Conservation (phyloP, 2,888 invertebrate species). For the Leucophora obtusa region DNA sequence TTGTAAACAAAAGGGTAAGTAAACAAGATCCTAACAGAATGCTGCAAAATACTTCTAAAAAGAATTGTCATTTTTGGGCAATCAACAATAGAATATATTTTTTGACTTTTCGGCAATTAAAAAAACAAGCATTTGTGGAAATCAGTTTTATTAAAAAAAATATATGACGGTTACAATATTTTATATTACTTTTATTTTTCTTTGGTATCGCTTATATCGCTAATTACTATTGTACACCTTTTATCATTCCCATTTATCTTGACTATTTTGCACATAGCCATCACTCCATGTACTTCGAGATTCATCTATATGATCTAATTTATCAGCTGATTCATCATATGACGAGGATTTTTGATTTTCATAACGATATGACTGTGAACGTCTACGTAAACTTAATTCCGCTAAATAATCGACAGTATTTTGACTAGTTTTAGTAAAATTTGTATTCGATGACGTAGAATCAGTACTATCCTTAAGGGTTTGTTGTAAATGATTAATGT, state of each 20-base stretch:
- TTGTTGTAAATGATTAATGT: slow-evolving; percentile 85
- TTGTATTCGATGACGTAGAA: slow-evolving; percentile 55
- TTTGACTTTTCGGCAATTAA: too few species aligned
- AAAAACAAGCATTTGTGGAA: too few species aligned
- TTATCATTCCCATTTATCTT: slow-evolving; percentile 65
- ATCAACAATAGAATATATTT: background rate
- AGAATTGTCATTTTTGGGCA: background rate
- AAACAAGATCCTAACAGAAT: background rate
- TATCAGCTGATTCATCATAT: slow-evolving; percentile 52
- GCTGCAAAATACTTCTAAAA: background rate
- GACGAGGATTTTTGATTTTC: slow-evolving; percentile 46
- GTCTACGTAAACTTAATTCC: slow-evolving; percentile 54
- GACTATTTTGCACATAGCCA: slow-evolving; percentile 59
- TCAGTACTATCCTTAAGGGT: slow-evolving; percentile 69
- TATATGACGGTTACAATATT: too few species aligned
- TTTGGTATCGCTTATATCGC: slow-evolving; percentile 35
- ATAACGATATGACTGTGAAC: slow-evolving; percentile 48
- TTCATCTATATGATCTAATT: slow-evolving; percentile 56
- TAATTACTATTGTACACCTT: background rate
- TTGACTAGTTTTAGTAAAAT: slow-evolving; percentile 5
- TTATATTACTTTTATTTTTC: slow-evolving; percentile 12
- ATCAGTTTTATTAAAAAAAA: too few species aligned
- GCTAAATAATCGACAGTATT: slow-evolving; percentile 62
- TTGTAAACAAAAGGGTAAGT: background rate
- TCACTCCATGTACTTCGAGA: slow-evolving; percentile 66